These are phyloP conservation scores for Plemyria rubiginata DNA, from an alignment of 2,888 invertebrate genomes.

Conservation along the genomic window DNA sequence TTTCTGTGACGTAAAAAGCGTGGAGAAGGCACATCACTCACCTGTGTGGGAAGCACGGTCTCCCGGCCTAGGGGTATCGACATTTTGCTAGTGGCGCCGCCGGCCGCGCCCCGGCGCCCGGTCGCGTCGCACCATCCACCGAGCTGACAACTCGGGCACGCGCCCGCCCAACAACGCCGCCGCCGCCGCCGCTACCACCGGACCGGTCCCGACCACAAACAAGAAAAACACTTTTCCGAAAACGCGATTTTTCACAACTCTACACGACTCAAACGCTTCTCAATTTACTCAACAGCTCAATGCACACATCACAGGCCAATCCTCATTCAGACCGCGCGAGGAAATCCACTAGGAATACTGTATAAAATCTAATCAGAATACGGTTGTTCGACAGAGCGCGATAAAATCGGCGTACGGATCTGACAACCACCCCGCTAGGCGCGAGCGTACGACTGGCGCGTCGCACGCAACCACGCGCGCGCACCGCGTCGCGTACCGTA, in stretches of 20 bases:
- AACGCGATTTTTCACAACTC: slow-evolving; percentile 56
- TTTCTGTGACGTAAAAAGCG: slow-evolving; percentile 10
- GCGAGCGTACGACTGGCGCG: slow-evolving; percentile 74
- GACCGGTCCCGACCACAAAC: slow-evolving; percentile 57
- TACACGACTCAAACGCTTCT: slow-evolving; percentile 49
- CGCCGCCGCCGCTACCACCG: slow-evolving; percentile 51
- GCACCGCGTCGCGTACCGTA: slow-evolving; percentile 37
- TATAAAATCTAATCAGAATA: slow-evolving; percentile 52
- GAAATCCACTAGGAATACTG: slow-evolving; percentile 44
- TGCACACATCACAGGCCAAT: slow-evolving; percentile 58
- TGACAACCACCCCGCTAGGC: slow-evolving; percentile 63
- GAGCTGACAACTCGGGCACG: slow-evolving; percentile 61
- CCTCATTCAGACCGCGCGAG: slow-evolving; percentile 46
- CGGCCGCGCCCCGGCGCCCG: slow-evolving; percentile 83
- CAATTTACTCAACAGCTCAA: slow-evolving; percentile 34
- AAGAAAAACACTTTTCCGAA: slow-evolving; percentile 77
- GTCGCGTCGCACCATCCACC: slow-evolving; percentile 80
- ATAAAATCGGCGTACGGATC: slow-evolving; percentile 53
- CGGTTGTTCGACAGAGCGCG: slow-evolving; percentile 56
- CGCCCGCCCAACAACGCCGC: slow-evolving; percentile 57
- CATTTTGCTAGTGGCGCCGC: slow-evolving; percentile 83
- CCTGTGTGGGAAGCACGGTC: slow-evolving; percentile 81
- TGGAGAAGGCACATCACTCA: slow-evolving; percentile 55
- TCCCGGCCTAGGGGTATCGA: slow-evolving; percentile 84
- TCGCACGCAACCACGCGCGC: slow-evolving; percentile 49